phyloP scores from a whole-genome alignment of 2,113 vertebrate species.

The Tichodroma muraria region DNA sequence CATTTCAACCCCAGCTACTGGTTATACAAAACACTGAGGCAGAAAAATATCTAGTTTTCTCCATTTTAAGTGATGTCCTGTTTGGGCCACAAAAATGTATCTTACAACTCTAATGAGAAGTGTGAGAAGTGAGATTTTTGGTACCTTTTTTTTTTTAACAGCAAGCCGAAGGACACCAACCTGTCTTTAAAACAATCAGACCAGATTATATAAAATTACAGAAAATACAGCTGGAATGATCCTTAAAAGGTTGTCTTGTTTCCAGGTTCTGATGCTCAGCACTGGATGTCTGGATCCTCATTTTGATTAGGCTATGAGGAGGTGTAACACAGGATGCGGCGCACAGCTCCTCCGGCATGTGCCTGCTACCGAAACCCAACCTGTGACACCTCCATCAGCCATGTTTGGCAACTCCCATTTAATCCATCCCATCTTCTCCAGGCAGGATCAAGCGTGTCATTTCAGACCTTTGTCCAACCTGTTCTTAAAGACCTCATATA shows the following conservation, averaged over 20 bases:
- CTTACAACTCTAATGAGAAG: not conserved
- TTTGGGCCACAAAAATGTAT: not conserved
- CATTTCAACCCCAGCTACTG: not conserved
- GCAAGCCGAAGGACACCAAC: not conserved
- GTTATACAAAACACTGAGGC: not conserved
- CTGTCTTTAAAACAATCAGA: not conserved
- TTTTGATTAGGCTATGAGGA: not conserved
- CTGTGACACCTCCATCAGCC: not conserved
- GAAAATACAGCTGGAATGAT: not conserved
- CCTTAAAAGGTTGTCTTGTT: not conserved
- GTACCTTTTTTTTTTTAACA: not conserved
- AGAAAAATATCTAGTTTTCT: not conserved
- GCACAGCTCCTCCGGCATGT: not conserved
- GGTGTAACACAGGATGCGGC: not conserved
- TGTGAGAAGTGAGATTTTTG: not conserved
- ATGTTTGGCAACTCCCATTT: not conserved
- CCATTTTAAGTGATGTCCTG: not conserved
- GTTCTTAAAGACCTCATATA: not conserved
- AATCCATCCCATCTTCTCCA: not conserved
- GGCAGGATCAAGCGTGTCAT: not conserved
- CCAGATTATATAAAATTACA: not conserved
- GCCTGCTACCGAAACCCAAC: not conserved
- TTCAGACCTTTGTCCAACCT: not conserved
- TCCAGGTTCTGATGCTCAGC: not conserved
- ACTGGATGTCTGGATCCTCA: not conserved